Evolutionary conservation across 2,888 invertebrate genomes (phyloP).

Genomic region (Apotomis betuletana): DNA sequence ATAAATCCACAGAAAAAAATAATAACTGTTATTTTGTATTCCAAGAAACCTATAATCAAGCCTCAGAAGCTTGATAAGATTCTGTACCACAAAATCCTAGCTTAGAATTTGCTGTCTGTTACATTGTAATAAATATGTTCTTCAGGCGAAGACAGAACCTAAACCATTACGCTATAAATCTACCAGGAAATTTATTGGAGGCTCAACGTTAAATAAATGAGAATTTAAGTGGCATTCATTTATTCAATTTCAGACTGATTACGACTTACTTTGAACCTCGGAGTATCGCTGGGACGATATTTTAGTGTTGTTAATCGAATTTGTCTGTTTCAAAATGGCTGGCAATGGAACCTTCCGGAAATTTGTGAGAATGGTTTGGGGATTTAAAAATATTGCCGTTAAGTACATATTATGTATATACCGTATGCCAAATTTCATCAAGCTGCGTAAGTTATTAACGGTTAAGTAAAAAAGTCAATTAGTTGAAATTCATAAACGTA

Average conservation of each 20-base stretch:
- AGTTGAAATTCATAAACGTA: too few relatives aligned
- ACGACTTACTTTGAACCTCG: slow-evolving; percentile 13
- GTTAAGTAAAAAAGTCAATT: too few relatives aligned
- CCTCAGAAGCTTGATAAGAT: too few relatives aligned
- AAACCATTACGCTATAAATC: neutral
- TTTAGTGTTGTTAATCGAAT: slow-evolving; percentile 4
- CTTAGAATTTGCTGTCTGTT: neutral
- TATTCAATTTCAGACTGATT: slow-evolving; percentile 24
- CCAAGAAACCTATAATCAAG: too few relatives aligned
- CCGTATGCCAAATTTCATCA: too few relatives aligned
- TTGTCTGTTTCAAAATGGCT: neutral
- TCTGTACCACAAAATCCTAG: too few relatives aligned
- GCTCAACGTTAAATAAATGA: slow-evolving; percentile 14
- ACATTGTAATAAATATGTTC: neutral
- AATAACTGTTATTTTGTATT: too few relatives aligned
- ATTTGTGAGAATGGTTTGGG: neutral
- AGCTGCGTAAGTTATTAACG: too few relatives aligned
- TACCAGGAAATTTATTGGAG: slow-evolving; percentile 7
- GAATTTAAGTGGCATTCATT: slow-evolving; percentile 17
- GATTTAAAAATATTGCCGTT: too few relatives aligned
- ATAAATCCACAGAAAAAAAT: too few relatives aligned
- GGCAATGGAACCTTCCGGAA: neutral
- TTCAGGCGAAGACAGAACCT: neutral
- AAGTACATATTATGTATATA: too few relatives aligned
- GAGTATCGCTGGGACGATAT: slow-evolving; percentile 5